phyloP scores from a whole-genome alignment of 2,797 vertebrate genomes.

The Oceanodroma leucorhoa region DNA sequence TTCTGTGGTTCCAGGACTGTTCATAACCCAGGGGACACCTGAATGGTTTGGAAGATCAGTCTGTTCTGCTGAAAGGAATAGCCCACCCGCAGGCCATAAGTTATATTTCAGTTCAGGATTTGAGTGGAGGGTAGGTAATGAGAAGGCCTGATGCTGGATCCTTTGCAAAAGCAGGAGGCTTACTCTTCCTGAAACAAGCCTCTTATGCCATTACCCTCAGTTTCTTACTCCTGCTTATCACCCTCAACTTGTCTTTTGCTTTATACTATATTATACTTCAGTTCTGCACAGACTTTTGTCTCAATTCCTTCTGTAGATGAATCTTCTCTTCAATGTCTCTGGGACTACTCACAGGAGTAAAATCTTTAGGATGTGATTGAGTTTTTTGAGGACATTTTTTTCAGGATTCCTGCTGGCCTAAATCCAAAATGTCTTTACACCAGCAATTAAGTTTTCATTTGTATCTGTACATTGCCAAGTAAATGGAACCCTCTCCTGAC shows the following conservation, averaged over 20 bases:
- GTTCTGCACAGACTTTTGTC: not conserved
- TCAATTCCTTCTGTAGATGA: not conserved
- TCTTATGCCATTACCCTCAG: not conserved
- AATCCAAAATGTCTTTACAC: constrained; percentile 15
- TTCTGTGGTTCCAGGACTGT: not conserved
- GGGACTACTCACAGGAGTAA: not conserved
- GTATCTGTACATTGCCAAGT: not conserved
- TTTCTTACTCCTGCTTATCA: not conserved
- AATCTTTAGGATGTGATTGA: not conserved
- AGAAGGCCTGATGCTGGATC: not conserved
- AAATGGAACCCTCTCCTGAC: constrained; percentile 12
- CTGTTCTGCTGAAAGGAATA: not conserved
- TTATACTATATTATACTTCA: not conserved
- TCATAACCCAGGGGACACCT: not conserved
- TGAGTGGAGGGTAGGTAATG: not conserved
- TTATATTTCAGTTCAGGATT: not conserved
- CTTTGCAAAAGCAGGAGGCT: not conserved
- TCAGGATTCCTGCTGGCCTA: not conserved
- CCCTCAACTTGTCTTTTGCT: not conserved
- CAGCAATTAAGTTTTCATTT: constrained; percentile 18
- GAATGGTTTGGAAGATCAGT: not conserved
- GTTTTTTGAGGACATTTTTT: not conserved
- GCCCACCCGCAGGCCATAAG: not conserved
- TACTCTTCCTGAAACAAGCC: not conserved
- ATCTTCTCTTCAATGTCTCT: not conserved